Percentiles rank a stretch among this genome's conserved stretches.
These are phyloP conservation scores for Agelaius tricolor DNA, from an alignment of 2,113 vertebrate genomes.

Conservation along the genomic window DNA sequence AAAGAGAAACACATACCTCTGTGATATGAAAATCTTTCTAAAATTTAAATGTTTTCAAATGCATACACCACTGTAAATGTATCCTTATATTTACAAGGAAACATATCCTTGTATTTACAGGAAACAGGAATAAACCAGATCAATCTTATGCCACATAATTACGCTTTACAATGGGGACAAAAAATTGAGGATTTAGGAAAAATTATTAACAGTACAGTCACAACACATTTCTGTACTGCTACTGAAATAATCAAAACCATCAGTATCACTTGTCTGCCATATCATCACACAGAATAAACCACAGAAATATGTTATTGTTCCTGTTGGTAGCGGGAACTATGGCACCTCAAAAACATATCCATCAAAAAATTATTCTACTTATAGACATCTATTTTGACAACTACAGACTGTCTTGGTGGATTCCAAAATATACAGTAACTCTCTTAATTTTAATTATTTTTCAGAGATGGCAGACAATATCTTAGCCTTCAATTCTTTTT, in stretches of 20 bases:
- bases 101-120: neutral
- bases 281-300: constrained; percentile 34
- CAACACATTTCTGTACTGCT: neutral
- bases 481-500: constrained; percentile 58
- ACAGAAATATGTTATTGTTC: neutral
- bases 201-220: neutral
- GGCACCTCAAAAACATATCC: constrained; percentile 18
- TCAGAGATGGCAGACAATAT: constrained; percentile 35
- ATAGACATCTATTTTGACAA: constrained; percentile 5
- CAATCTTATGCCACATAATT: neutral
- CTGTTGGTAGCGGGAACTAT: neutral
- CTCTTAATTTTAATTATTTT: constrained; percentile 62
- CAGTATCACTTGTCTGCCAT: constrained; percentile 19
- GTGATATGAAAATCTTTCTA: neutral
- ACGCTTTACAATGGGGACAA: neutral
- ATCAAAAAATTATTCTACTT: neutral
- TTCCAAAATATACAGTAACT: constrained; percentile 45
- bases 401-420: neutral
- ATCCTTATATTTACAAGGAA: neutral
- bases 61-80: neutral
- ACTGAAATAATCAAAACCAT: constrained; percentile 45
- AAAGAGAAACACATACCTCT: neutral
- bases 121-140: constrained; percentile 7
- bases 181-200: neutral
- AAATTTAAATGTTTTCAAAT: neutral